A percentile compares a stretch with the other conserved stretches of the same genome.
phyloP scores from a whole-genome alignment of 2,888 invertebrate species.

The Himalopsyche tibetana region DNA sequence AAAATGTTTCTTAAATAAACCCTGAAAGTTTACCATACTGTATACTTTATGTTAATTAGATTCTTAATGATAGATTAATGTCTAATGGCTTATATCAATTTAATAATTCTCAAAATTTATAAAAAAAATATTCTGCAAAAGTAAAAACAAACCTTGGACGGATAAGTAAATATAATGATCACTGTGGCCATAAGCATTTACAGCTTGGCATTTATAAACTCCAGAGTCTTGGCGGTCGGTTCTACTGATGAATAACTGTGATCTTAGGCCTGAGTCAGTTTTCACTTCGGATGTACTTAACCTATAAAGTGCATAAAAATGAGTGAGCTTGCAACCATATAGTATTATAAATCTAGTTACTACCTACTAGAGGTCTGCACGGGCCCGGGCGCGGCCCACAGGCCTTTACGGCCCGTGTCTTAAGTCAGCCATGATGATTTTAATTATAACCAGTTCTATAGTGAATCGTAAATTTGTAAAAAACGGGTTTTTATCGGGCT shows the following conservation, averaged over 20 bases:
- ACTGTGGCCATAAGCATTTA: slow-evolving; percentile 85
- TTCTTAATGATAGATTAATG: too few relatives aligned
- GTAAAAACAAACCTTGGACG: slow-evolving; percentile 79
- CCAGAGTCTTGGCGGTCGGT: slow-evolving; percentile 88
- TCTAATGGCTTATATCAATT: neutral
- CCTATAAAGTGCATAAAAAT: slow-evolving; percentile 68
- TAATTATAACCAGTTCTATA: too few relatives aligned
- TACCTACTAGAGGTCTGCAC: too few relatives aligned
- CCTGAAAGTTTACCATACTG: too few relatives aligned
- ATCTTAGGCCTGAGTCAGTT: slow-evolving; percentile 85
- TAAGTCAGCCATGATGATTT: too few relatives aligned
- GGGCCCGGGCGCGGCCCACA: too few relatives aligned
- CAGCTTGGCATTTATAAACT: slow-evolving; percentile 85
- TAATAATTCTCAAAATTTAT: slow-evolving; percentile 9
- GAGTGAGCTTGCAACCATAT: neutral
- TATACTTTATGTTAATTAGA: too few relatives aligned
- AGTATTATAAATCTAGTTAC: neutral
- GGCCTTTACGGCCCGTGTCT: too few relatives aligned
- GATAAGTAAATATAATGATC: slow-evolving; percentile 86
- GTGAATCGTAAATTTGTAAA: too few relatives aligned
- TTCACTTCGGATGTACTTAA: slow-evolving; percentile 86
- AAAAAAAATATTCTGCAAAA: neutral
- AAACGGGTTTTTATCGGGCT: too few relatives aligned
- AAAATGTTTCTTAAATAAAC: too few relatives aligned
- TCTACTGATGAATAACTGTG: slow-evolving; percentile 84